A percentile compares a stretch with the other conserved stretches of the same genome.
These are phyloP conservation scores for Heterodera carotae DNA, from an alignment of 1,140 invertebrate genomes.

Conservation along the genomic window DNA sequence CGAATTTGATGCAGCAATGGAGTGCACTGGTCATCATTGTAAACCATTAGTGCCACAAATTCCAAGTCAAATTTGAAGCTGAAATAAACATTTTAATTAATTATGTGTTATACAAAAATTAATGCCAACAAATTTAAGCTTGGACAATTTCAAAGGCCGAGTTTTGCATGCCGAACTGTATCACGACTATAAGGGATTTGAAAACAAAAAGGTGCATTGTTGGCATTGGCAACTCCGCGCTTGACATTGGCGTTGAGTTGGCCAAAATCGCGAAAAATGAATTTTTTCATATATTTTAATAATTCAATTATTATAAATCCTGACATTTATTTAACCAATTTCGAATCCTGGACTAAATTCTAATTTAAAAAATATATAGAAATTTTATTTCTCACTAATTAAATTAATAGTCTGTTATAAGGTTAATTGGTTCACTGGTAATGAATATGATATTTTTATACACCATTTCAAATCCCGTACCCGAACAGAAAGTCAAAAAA, in stretches of 20 bases:
- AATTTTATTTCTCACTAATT: too few relatives aligned
- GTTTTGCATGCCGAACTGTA: constrained; percentile 69
- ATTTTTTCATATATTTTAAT: constrained; percentile 2
- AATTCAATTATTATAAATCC: too few relatives aligned
- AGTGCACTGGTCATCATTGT: constrained; percentile 68
- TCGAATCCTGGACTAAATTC: too few relatives aligned
- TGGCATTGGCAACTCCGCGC: constrained; percentile 70
- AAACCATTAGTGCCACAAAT: constrained; percentile 65
- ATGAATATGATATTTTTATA: too few relatives aligned
- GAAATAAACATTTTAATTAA: too few relatives aligned
- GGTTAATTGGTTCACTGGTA: too few relatives aligned
- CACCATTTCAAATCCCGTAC: too few relatives aligned
- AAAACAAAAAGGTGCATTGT: constrained; percentile 67
- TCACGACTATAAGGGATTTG: constrained; percentile 64
- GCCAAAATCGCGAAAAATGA: constrained; percentile 66
- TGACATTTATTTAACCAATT: too few relatives aligned
- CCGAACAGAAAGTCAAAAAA: too few relatives aligned
- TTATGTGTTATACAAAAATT: background rate
- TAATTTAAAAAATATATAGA: too few relatives aligned
- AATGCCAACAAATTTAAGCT: constrained; percentile 52
- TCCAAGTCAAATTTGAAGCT: constrained; percentile 39
- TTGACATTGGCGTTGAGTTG: constrained; percentile 70
- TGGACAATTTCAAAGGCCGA: constrained; percentile 67
- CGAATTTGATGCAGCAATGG: constrained; percentile 64
- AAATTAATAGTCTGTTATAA: background rate